phyloP scores from a whole-genome alignment of 2,797 vertebrate species.

The Octomys mimax region DNA sequence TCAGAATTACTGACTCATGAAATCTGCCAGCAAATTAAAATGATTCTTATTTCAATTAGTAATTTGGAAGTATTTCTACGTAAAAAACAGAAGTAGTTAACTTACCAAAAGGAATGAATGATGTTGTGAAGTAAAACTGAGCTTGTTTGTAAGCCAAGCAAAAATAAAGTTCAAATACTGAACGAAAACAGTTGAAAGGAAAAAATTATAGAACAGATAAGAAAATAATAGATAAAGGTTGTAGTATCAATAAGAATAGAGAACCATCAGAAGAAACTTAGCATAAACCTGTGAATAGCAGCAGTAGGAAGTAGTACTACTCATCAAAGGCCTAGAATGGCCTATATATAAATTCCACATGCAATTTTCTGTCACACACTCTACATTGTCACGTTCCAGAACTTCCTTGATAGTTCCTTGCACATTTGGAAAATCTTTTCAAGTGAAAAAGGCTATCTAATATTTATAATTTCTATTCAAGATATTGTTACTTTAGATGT shows the following conservation, averaged over 20 bases:
- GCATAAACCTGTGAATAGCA: neutral
- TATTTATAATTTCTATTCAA: conserved; percentile 63
- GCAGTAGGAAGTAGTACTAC: neutral
- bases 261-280: neutral
- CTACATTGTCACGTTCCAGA: conserved; percentile 1
- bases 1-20: neutral
- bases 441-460: conserved; percentile 58
- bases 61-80: neutral
- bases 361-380: neutral
- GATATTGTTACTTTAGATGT: conserved; percentile 40
- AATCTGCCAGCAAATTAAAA: neutral
- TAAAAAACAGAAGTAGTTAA: neutral
- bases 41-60: neutral
- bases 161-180: neutral
- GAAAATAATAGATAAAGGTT: neutral
- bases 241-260: neutral
- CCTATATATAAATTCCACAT: neutral
- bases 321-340: neutral
- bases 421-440: conserved; percentile 53
- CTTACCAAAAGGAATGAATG: neutral
- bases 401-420: conserved; percentile 28
- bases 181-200: neutral
- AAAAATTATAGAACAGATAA: neutral
- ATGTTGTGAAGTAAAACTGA: neutral
- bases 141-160: neutral